Evolutionary conservation across 2,797 vertebrate species (phyloP).

Genomic region (Melanogrammus aeglefinus): DNA sequence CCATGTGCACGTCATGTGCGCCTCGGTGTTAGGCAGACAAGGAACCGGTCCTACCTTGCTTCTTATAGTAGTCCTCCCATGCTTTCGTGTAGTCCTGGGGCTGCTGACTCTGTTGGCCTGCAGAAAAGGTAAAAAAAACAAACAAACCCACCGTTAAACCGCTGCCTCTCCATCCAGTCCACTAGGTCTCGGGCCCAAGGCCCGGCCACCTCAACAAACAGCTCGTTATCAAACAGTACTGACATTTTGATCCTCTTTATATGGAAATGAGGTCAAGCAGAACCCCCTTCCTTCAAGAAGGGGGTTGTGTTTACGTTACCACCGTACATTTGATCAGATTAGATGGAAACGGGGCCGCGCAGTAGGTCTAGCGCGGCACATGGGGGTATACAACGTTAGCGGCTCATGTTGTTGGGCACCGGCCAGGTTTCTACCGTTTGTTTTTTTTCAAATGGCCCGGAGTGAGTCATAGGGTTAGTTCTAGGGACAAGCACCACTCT

Average conservation of each 20-base stretch:
- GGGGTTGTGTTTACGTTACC: not conserved
- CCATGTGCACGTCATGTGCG: too few species aligned
- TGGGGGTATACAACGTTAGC: not conserved
- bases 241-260: not conserved
- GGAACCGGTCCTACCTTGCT: conserved; percentile 70
- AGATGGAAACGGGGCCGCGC: not conserved
- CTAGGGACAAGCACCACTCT: not conserved
- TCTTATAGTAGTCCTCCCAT: conserved; percentile 85
- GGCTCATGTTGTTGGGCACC: not conserved
- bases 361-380: not conserved
- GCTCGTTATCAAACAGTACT: conserved; percentile 16
- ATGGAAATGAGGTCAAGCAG: not conserved
- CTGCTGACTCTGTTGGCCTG: conserved; percentile 82
- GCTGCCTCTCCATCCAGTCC: not conserved
- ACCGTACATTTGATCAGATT: not conserved
- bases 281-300: conserved; percentile 6
- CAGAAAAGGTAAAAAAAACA: conserved; percentile 34
- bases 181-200: not conserved
- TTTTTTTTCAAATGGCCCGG: not conserved
- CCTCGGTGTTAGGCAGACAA: not conserved
- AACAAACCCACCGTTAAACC: not conserved
- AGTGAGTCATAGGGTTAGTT: not conserved
- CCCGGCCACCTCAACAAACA: not conserved
- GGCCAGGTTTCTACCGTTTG: not conserved
- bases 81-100: conserved; percentile 83